Conservation (phyloP, 2,797 vertebrate species). For the Borostomias antarcticus region DNA sequence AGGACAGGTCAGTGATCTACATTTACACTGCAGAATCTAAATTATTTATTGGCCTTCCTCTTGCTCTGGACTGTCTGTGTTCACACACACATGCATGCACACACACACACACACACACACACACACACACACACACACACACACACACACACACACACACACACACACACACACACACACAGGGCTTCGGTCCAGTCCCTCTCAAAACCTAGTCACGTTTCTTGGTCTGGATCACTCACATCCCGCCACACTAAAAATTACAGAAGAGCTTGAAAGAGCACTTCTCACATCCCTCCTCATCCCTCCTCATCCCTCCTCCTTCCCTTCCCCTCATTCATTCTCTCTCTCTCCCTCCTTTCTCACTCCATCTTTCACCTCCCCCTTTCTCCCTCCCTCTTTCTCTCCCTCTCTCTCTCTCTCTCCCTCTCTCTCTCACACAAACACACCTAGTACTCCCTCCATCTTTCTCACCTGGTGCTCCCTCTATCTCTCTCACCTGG, state of each 20-base stretch:
- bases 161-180: not conserved
- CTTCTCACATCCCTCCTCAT: not conserved
- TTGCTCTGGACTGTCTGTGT: constrained; percentile 62
- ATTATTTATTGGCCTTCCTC: constrained; percentile 72
- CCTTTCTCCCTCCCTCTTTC: constrained; percentile 34
- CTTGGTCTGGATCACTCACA: not conserved
- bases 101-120: not conserved
- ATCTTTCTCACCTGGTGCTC: no score
- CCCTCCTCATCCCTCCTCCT: constrained; percentile 16
- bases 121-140: not conserved
- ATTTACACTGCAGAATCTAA: constrained; percentile 76
- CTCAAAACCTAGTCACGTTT: not conserved
- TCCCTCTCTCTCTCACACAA: constrained; percentile 37
- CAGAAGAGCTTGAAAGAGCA: not conserved
- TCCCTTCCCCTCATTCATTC: constrained; percentile 13
- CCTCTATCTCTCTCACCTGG: no score
- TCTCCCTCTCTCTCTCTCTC: constrained; percentile 31
- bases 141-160: not conserved
- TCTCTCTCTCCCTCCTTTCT: not conserved
- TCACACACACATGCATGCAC: constrained; percentile 22
- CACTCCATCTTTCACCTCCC: not conserved
- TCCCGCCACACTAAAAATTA: not conserved
- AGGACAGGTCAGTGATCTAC: constrained; percentile 65
- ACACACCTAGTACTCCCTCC: no score
- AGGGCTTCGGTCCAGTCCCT: not conserved